Evolutionary conservation across 1,140 invertebrate genomes (phyloP).

Genomic region (Maniola jurtina): DNA sequence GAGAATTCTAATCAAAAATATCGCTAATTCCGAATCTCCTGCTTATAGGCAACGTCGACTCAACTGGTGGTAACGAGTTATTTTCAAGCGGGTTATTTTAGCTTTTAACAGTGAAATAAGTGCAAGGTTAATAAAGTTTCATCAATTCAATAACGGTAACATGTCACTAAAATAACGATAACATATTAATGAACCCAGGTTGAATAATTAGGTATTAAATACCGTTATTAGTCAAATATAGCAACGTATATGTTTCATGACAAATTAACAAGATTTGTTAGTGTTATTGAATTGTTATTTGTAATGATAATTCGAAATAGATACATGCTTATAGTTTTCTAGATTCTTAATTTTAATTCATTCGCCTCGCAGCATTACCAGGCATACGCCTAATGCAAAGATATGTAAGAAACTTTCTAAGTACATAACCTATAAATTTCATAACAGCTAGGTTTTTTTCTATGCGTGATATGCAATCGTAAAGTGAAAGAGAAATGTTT

Average conservation of each 20-base stretch:
- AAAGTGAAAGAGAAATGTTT: constrained; percentile 22
- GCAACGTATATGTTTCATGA: not conserved
- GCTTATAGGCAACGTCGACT: constrained; percentile 21
- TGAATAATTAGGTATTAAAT: not conserved
- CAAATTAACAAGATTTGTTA: not conserved
- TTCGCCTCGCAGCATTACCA: constrained; percentile 11
- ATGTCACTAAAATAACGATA: not conserved
- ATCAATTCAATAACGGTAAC: constrained; percentile 24
- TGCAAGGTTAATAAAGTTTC: constrained; percentile 20
- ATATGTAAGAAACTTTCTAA: constrained; percentile 25
- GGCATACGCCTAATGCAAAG: constrained; percentile 25
- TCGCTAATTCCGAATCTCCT: constrained; percentile 13
- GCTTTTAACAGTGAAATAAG: constrained; percentile 17
- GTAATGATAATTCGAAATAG: constrained; percentile 13
- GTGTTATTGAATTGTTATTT: constrained; percentile 27
- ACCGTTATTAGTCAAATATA: not conserved
- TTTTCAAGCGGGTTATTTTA: constrained; percentile 17
- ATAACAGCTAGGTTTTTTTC: constrained; percentile 24
- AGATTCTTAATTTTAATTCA: constrained; percentile 23
- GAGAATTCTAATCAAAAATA: not conserved
- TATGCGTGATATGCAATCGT: constrained; percentile 33
- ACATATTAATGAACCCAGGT: not conserved
- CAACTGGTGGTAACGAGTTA: constrained; percentile 21
- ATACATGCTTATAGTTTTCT: constrained; percentile 26
- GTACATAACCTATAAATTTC: constrained; percentile 26